Evolutionary conservation across 2,888 invertebrate genomes (phyloP).

Genomic region (Xylota segnis): DNA sequence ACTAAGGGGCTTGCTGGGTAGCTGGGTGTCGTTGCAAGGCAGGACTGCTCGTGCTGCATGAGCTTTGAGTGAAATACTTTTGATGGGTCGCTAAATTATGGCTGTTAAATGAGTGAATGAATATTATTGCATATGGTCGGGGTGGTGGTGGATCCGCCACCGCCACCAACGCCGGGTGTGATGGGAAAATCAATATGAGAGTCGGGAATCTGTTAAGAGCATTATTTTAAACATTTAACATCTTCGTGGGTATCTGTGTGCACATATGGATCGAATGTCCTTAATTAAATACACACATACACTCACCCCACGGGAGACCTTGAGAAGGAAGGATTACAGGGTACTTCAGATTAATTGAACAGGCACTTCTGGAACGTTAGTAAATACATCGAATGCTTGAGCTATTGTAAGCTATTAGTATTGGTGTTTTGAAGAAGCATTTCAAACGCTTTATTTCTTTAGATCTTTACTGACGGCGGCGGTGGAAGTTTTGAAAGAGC

Average conservation of each 20-base stretch:
- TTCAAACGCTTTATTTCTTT: not conserved
- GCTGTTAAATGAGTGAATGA: slow-evolving; percentile 41
- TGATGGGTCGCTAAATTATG: slow-evolving; percentile 47
- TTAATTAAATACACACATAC: slow-evolving; percentile 36
- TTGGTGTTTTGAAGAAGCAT: not conserved
- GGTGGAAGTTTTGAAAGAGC: not conserved
- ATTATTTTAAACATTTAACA: slow-evolving; percentile 32
- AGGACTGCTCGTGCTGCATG: slow-evolving; percentile 1
- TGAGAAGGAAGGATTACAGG: slow-evolving; percentile 31
- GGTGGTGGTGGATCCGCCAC: not conserved
- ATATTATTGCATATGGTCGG: slow-evolving; percentile 19
- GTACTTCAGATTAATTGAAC: slow-evolving; percentile 51
- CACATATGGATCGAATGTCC: slow-evolving; percentile 33
- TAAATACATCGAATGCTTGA: slow-evolving; percentile 17
- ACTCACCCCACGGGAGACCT: not conserved
- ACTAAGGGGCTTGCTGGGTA: slow-evolving; percentile 16
- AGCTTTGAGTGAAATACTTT: slow-evolving; percentile 56
- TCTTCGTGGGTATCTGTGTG: slow-evolving; percentile 10
- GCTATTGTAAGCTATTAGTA: not conserved
- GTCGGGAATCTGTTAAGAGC: slow-evolving; percentile 25
- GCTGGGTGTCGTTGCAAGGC: slow-evolving; percentile 7
- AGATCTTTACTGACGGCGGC: not conserved
- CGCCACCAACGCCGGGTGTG: not conserved
- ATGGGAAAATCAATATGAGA: slow-evolving; percentile 51
- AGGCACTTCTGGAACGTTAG: slow-evolving; percentile 13